A percentile compares a stretch with the other conserved stretches of the same genome.
These are phyloP conservation scores for Autographa pulchrina DNA, from an alignment of 2,888 invertebrate genomes.

Conservation along the genomic window DNA sequence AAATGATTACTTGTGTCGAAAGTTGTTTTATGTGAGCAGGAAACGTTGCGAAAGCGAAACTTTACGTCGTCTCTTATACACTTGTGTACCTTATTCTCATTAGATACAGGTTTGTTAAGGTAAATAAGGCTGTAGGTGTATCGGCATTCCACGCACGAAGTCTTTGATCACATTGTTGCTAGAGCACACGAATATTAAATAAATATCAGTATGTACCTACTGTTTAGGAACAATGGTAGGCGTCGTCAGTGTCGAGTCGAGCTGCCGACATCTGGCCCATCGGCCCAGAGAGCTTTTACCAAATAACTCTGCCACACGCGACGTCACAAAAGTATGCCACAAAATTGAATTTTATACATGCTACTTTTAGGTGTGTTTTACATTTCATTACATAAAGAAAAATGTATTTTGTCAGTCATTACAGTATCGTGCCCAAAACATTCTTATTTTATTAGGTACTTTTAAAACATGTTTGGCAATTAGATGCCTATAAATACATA, in stretches of 20 bases:
- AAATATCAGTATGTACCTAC: conserved; percentile 53
- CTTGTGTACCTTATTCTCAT: conserved; percentile 17
- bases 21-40: conserved; percentile 65
- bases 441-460: not conserved
- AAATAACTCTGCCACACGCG: conserved; percentile 67
- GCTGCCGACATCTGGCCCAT: conserved; percentile 67
- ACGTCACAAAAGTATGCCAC: conserved; percentile 63
- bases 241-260: conserved; percentile 53
- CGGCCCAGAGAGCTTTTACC: conserved; percentile 65
- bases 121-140: conserved; percentile 54
- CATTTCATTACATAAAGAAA: conserved; percentile 8
- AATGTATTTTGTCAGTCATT: not conserved
- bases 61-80: conserved; percentile 24
- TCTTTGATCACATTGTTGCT: conserved; percentile 61
- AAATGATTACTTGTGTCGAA: conserved; percentile 66
- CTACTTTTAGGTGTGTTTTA: conserved; percentile 51
- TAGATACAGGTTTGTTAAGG: conserved; percentile 24
- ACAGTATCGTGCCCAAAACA: not conserved
- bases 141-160: conserved; percentile 65
- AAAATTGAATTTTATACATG: conserved; percentile 54
- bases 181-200: conserved; percentile 61
- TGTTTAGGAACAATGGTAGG: conserved; percentile 61
- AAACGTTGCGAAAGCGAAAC: conserved; percentile 55
- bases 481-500: not conserved
- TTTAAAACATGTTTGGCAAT: not conserved